phyloP scores from a whole-genome alignment of 1,140 invertebrate genomes.

The Episyrphus balteatus region DNA sequence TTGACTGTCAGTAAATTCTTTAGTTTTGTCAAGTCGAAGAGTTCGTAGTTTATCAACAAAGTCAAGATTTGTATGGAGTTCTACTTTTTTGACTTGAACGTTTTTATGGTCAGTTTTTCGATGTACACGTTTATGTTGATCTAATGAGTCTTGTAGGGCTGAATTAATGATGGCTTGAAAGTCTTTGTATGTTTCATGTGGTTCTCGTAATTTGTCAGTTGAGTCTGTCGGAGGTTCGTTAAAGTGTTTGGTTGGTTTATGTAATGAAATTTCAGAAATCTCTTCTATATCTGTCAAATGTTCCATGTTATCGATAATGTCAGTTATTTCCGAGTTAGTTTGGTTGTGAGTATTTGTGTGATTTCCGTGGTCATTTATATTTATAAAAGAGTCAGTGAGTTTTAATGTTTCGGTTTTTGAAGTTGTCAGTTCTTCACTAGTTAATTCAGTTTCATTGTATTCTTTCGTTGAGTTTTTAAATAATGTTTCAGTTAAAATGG shows the following conservation, averaged over 20 bases:
- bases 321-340: neutral
- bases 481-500: too few species aligned
- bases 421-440: conserved; percentile 6
- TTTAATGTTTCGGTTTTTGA: too few species aligned
- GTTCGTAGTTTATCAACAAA: too few species aligned
- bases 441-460: neutral
- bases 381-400: too few species aligned
- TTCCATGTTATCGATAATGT: conserved; percentile 10
- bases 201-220: conserved; percentile 12
- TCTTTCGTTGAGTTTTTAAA: neutral
- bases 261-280: too few species aligned
- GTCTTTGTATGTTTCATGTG: conserved; percentile 7
- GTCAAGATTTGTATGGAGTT: too few species aligned
- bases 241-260: too few species aligned
- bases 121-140: conserved; percentile 4
- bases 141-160: neutral
- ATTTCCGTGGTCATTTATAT: too few species aligned
- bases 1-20: too few species aligned
- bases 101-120: neutral
- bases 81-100: neutral
- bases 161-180: conserved; percentile 1
- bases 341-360: conserved; percentile 6
- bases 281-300: conserved; percentile 8
- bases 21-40: too few species aligned
- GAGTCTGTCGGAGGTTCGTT: too few species aligned